These are phyloP conservation scores for Eurytoma adleriae DNA, from an alignment of 2,888 invertebrate species.

Conservation along the genomic window DNA sequence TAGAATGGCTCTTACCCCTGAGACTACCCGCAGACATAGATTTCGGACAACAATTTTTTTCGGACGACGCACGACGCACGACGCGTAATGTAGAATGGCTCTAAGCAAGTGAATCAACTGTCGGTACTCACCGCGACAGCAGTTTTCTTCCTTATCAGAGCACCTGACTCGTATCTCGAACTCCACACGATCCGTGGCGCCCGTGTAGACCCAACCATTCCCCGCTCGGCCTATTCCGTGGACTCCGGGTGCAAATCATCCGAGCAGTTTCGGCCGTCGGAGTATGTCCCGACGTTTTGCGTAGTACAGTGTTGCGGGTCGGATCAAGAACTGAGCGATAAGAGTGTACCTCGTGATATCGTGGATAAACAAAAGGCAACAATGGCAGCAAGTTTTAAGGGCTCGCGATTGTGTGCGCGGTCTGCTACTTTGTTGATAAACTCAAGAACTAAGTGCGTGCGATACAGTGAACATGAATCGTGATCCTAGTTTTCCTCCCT, in stretches of 20 bases:
- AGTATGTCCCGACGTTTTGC: slow-evolving; percentile 59
- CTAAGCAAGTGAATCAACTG: no score
- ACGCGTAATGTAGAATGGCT: no score
- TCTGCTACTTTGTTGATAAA: slow-evolving; percentile 61
- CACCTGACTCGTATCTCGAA: no score
- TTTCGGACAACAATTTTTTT: no score
- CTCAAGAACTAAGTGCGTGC: slow-evolving; percentile 70
- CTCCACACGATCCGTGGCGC: no score
- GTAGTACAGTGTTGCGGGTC: slow-evolving; percentile 62
- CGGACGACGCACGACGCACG: no score
- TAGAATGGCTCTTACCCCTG: no score
- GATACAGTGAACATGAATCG: slow-evolving; percentile 69
- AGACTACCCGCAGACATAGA: no score
- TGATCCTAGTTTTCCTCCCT: slow-evolving; percentile 69
- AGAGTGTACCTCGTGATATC: slow-evolving; percentile 49
- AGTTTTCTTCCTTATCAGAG: no score
- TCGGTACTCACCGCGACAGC: no score
- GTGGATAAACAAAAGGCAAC: slow-evolving; percentile 61
- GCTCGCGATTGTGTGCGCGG: slow-evolving; percentile 60
- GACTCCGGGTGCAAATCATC: slow-evolving; percentile 45
- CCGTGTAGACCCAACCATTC: no score
- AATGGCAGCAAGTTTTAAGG: slow-evolving; percentile 59
- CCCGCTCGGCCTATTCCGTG: background rate
- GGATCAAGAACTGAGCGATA: background rate
- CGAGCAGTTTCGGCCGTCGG: slow-evolving; percentile 22